Base-by-base conservation (phyloP, 2,888 invertebrate genomes). In the Tryphoninae sp. region DNA sequence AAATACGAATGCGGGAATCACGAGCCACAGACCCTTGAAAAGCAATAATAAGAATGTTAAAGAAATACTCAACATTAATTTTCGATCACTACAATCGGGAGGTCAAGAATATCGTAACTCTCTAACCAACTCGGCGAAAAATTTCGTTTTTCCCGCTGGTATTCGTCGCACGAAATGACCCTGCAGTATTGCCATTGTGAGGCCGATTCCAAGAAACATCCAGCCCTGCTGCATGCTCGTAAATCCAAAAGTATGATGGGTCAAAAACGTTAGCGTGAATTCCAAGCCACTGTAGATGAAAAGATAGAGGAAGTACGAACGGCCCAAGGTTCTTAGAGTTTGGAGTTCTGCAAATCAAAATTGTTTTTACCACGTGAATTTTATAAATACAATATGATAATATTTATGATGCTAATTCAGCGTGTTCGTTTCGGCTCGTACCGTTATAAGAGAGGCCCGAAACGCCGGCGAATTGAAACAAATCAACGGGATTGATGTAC, bases 201-300 rank as follows among this genome's bases (percentile, higher is more conserved):
- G 87, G 71, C 99, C 99, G 88, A 98, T 97, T 75, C 96, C 96
- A 87, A 98, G 94, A 92, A 99, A 99, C 97, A 99, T 98, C 94
- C 96, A 97, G 6, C 99, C 99, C 93, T 99, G 99, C 92, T 98
- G 97, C 96, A 98, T 97, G 62, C 98, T 97, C 75, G 95, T 96
- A 91, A 97, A 99, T 71, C 95, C 94, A 91, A 99, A 98, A 53
- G 96, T 94, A 88, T 97, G 96, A 93, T 98, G 98, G 74, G 98
- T 98, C 65, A 99, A 94, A 93, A 99, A 99, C 73, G 99, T 98
- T 49, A 99, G 93, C 0, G 99, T 99, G 91, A 99, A 99, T 92
- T 99, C 99, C 78, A 99, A 93, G 2, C 99, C 99, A 73, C 99
- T 98, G 92, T 98, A 99, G 81, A 98, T 93, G 90, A 99, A 98